Conservation (phyloP, 2,797 vertebrate genomes). For the Tiaroga cobitis region DNA sequence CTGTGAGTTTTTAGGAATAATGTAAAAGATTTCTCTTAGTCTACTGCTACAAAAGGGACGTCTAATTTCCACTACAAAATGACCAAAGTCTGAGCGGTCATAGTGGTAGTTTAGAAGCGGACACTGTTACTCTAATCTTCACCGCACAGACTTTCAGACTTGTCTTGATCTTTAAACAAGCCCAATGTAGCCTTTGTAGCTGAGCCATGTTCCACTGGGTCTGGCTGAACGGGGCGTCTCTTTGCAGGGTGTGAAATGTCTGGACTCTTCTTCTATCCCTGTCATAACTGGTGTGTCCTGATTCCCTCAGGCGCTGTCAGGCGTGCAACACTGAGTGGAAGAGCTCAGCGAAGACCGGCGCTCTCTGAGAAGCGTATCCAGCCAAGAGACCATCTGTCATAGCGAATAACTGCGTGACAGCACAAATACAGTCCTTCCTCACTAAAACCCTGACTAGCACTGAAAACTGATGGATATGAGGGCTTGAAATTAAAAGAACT, state of each 20-base stretch:
- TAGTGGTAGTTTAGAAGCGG: conserved; percentile 4
- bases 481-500: neutral
- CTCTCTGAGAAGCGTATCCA: conserved; percentile 56
- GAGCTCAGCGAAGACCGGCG: conserved; percentile 47
- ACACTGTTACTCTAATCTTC: conserved; percentile 18
- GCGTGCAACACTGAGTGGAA: conserved; percentile 46
- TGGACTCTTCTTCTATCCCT: conserved; percentile 43
- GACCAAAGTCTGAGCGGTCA: neutral
- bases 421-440: conserved; percentile 47
- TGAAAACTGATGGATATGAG: conserved; percentile 11
- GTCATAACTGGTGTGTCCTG: conserved; percentile 53
- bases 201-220: conserved; percentile 19
- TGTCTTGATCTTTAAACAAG: conserved; percentile 14
- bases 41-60: neutral
- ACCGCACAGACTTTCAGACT: neutral
- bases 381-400: conserved; percentile 62
- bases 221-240: conserved; percentile 42
- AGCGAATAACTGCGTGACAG: conserved; percentile 52
- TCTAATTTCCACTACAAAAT: conserved; percentile 6
- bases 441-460: conserved; percentile 36
- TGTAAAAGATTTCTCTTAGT: neutral
- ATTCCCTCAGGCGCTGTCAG: conserved; percentile 52
- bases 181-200: conserved; percentile 1
- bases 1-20: neutral
- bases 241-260: conserved; percentile 52